Base-by-base conservation (phyloP, 2,113 vertebrate genomes). In the Phyllostomus hastatus region DNA sequence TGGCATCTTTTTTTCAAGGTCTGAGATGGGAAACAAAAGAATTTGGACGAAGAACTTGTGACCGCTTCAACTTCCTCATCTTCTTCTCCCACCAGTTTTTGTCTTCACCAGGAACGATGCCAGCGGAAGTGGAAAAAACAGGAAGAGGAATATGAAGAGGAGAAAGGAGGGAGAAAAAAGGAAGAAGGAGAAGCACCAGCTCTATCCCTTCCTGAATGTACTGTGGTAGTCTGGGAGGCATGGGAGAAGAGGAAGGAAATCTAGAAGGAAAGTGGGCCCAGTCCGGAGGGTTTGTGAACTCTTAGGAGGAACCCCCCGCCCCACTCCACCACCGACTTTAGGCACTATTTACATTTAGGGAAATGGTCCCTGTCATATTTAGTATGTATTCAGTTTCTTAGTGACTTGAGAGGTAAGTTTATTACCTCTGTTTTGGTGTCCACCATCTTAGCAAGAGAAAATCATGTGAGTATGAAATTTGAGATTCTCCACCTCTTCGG, bases 1-100 rank as follows among this genome's bases (percentile, higher is more conserved):
- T 24, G 33, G 38, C 50, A 66, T 61, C 26, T 78, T 86, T 93
- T 70, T 50, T 22, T 31, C 35, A 87, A 95, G 50, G 20, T 24
- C 84, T 92, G 79, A 80, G 90, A 66, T 69, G 24, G 10, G 43
- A 87, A 95, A 85, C 50, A 86, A 82, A 91, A 95, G 4, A 95
- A 91, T 83, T 83, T 92, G 12, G 20, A 67, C 24, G 78, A 89
- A 79, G 43, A 76, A 48, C 4, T 10, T 54, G 12, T 64, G 15
- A 66, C 8, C 4, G 33, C 19, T 83, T 89, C 10, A 61, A 24
- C 15, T 41, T 16, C 9, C 35, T 4, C 20, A 4, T 15, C 7
- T 50, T n/a, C 31, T 50, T 72, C 38, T 48, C 16, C 46, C 26
- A 20, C 15, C 33, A 70, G 16, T 48, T 20, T 84, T 38, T 91